These are phyloP conservation scores for Campoletis raptor DNA, from an alignment of 2,888 invertebrate genomes.

Conservation along the genomic window DNA sequence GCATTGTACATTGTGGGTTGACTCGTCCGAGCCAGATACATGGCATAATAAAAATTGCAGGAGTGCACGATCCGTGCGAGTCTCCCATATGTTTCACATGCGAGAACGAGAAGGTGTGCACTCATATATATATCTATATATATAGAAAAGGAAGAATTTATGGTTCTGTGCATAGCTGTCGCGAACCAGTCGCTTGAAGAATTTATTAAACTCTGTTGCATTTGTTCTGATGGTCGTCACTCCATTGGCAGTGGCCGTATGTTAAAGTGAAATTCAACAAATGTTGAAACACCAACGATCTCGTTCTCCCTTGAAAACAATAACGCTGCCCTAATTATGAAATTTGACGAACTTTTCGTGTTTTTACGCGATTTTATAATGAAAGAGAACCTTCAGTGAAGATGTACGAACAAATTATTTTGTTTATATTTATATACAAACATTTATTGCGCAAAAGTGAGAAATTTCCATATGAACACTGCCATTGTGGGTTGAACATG, in stretches of 20 bases:
- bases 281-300: conserved; percentile 38
- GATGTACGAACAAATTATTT: not conserved
- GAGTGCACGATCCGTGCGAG: conserved; percentile 43
- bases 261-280: conserved; percentile 43
- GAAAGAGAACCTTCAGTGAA: not conserved
- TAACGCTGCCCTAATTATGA: not conserved
- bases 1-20: conserved; percentile 35
- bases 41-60: conserved; percentile 62
- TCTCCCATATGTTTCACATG: conserved; percentile 42
- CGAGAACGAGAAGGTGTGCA: conserved; percentile 11
- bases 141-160: conserved; percentile 40
- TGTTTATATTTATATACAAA: no score
- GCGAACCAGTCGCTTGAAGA: conserved; percentile 41
- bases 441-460: not conserved
- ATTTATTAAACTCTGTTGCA: conserved; percentile 55
- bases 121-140: conserved; percentile 16
- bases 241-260: conserved; percentile 48
- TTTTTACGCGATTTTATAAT: not conserved
- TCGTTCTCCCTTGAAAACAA: not conserved
- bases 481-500: not conserved
- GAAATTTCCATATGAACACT: not conserved
- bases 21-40: conserved; percentile 54
- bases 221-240: conserved; percentile 61
- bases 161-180: conserved; percentile 46
- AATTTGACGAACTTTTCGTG: not conserved